These are phyloP conservation scores for Botia kubotai DNA, from an alignment of 2,797 vertebrate genomes.

Conservation along the genomic window DNA sequence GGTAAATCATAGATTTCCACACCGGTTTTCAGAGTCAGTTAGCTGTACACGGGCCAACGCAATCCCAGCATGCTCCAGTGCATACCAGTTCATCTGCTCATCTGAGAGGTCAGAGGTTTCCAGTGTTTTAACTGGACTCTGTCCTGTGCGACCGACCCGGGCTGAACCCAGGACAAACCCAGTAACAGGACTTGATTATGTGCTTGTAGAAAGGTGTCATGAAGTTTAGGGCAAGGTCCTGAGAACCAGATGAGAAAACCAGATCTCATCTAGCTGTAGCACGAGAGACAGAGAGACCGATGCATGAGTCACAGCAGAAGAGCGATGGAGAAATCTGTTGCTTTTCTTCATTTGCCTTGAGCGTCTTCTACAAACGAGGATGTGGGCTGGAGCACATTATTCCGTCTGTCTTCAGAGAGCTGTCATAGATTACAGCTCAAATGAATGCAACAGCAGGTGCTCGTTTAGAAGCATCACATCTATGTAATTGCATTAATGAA, in stretches of 20 bases:
- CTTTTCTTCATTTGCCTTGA: conserved; percentile 56
- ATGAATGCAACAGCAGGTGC: conserved; percentile 19
- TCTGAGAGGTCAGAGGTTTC: conserved; percentile 26
- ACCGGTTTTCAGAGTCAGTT: not conserved
- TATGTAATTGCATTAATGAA: conserved; percentile 35
- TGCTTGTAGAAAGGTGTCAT: conserved; percentile 64
- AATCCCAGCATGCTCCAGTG: conserved; percentile 18
- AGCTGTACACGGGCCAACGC: not conserved
- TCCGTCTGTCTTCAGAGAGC: not conserved
- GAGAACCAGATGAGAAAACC: conserved; percentile 13
- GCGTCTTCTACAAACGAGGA: not conserved
- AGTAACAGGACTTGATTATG: conserved; percentile 63
- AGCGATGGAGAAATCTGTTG: conserved; percentile 43
- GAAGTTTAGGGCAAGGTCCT: conserved; percentile 7
- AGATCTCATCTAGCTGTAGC: conserved; percentile 59
- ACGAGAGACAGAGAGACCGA: conserved; percentile 29
- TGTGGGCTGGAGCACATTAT: conserved; percentile 1
- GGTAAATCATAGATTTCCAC: conserved; percentile 16
- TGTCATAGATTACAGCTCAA: conserved; percentile 29
- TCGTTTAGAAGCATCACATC: conserved; percentile 16
- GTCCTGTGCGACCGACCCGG: conserved; percentile 69
- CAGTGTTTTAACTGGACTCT: conserved; percentile 69
- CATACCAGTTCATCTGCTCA: conserved; percentile 18
- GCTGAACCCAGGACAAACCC: conserved; percentile 64
- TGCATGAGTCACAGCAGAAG: not conserved